Conservation (phyloP, 92 coral and sea anemone genomes). For the Meandrina meandrites region DNA sequence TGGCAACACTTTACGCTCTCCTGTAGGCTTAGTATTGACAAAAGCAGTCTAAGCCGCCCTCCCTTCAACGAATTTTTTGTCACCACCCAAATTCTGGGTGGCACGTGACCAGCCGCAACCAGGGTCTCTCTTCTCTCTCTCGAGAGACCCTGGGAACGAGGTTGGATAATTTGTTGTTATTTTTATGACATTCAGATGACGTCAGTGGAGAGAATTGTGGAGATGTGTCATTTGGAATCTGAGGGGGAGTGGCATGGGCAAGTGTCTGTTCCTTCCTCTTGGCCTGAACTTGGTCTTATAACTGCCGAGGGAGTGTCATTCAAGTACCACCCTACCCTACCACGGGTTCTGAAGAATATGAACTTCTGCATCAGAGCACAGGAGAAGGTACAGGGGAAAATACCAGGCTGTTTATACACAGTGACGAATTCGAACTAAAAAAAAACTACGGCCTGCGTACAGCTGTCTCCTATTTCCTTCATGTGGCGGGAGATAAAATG, state of each 20-base stretch:
- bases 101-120: too few relatives aligned
- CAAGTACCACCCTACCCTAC: constrained; percentile 91
- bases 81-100: too few relatives aligned
- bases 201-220: constrained; percentile 90
- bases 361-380: constrained; percentile 85
- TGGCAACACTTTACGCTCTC: too few relatives aligned
- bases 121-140: too few relatives aligned
- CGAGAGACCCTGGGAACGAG: too few relatives aligned
- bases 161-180: neutral
- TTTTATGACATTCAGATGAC: constrained; percentile 70
- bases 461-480: too few relatives aligned
- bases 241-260: constrained; percentile 85
- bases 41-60: too few relatives aligned
- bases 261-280: constrained; percentile 53
- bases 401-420: neutral
- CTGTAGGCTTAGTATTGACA: too few relatives aligned
- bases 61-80: too few relatives aligned
- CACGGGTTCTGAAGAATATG: constrained; percentile 83
- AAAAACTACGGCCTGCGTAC: too few relatives aligned
- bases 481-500: too few relatives aligned
- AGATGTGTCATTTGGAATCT: constrained; percentile 73
- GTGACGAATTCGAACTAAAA: too few relatives aligned
- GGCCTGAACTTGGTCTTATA: constrained; percentile 93
- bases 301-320: constrained; percentile 78
- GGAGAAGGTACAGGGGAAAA: constrained; percentile 75